Conservation (phyloP, 1,140 invertebrate species). For the Cydia amplana region DNA sequence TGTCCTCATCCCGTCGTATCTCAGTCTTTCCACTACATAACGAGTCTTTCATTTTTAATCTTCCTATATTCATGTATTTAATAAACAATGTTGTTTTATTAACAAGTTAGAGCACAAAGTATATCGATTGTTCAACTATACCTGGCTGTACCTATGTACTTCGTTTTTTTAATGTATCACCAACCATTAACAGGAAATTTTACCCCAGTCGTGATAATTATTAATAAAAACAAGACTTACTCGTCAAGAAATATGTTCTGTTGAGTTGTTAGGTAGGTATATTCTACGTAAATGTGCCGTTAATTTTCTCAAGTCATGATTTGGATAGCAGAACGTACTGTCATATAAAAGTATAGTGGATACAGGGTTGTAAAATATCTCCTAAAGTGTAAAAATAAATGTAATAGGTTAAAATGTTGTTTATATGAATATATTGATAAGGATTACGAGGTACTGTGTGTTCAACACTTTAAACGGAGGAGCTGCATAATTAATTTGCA, state of each 20-base stretch:
- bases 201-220: background rate
- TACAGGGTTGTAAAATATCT: conserved; percentile 80
- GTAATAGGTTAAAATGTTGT: conserved; percentile 73
- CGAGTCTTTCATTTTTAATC: conserved; percentile 26
- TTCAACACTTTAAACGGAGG: conserved; percentile 62
- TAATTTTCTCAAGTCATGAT: conserved; percentile 43
- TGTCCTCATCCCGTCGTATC: conserved; percentile 26
- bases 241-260: background rate
- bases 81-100: background rate
- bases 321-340: conserved; percentile 63
- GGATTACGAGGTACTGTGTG: conserved; percentile 69
- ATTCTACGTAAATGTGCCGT: conserved; percentile 2
- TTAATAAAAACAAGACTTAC: background rate
- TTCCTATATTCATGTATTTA: conserved; percentile 18
- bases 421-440: conserved; percentile 76
- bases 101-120: conserved; percentile 26
- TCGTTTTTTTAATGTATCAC: background rate
- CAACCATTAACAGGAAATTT: background rate
- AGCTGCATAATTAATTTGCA: conserved; percentile 71
- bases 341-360: conserved; percentile 75
- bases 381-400: conserved; percentile 72
- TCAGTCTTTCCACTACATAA: conserved; percentile 33
- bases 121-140: background rate
- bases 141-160: background rate
- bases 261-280: conserved; percentile 11